Percentiles rank a stretch among this genome's conserved stretches.
These are phyloP conservation scores for Ciconia maguari DNA, from an alignment of 2,113 vertebrate species.

Conservation along the genomic window DNA sequence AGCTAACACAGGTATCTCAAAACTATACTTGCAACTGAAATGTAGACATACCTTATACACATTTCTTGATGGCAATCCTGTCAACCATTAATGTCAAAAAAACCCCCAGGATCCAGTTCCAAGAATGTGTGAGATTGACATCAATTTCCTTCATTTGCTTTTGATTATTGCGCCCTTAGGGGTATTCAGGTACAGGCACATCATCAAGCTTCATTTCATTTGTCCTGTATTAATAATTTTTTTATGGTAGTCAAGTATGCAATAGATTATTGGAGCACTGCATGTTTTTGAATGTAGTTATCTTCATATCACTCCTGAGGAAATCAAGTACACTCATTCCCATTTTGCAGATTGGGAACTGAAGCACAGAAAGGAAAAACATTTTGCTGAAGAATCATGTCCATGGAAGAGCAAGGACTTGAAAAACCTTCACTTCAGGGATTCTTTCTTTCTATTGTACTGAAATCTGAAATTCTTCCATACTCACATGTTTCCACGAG, in stretches of 20 bases:
- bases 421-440: neutral
- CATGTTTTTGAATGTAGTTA: neutral
- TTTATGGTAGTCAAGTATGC: conserved; percentile 23
- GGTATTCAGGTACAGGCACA: conserved; percentile 56
- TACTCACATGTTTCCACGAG: neutral
- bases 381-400: neutral
- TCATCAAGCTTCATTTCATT: conserved; percentile 18
- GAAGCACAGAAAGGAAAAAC: neutral
- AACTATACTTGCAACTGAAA: neutral
- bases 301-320: neutral
- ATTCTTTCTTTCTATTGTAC: neutral
- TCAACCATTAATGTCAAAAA: neutral
- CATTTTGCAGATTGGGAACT: neutral
- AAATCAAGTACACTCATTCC: neutral
- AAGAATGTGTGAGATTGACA: conserved; percentile 51
- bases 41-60: neutral
- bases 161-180: conserved; percentile 9
- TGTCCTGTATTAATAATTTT: conserved; percentile 45
- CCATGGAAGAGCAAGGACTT: neutral
- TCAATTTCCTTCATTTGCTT: conserved; percentile 49
- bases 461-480: neutral
- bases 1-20: neutral
- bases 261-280: neutral
- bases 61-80: conserved; percentile 7
- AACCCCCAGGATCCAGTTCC: neutral